Conservation (phyloP, 2,113 vertebrate genomes). For the Psammodynastes pulverulentus region DNA sequence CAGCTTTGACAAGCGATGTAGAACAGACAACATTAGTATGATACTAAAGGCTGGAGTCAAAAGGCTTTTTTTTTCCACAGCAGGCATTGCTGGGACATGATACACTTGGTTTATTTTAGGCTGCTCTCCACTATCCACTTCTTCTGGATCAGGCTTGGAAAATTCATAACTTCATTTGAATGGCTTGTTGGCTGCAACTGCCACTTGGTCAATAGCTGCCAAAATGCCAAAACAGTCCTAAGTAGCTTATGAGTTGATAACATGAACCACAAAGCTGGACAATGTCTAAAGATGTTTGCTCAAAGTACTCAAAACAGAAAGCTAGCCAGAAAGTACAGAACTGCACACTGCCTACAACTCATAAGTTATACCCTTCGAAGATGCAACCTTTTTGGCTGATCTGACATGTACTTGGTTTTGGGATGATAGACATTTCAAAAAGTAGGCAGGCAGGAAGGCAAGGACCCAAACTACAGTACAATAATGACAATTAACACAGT, state of each 20-base stretch:
- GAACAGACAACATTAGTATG: neutral
- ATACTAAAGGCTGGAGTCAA: neutral
- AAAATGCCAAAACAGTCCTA: neutral
- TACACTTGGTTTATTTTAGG: neutral
- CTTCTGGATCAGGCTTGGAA: neutral
- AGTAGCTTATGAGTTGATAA: neutral
- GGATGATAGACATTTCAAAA: neutral
- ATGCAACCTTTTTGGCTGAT: neutral
- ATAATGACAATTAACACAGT: neutral
- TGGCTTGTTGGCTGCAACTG: neutral
- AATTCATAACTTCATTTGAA: neutral
- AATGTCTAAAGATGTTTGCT: neutral
- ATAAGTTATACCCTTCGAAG: neutral
- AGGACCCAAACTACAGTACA: neutral
- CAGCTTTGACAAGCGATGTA: conserved; percentile 4
- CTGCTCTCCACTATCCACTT: neutral
- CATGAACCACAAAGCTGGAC: neutral
- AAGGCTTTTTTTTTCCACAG: neutral
- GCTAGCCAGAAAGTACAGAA: conserved; percentile 26
- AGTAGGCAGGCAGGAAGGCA: neutral
- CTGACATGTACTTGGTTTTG: neutral
- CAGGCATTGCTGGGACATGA: conserved; percentile 9
- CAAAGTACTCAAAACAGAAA: conserved; percentile 23
- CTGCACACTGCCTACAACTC: neutral
- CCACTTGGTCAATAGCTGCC: neutral